A percentile compares a stretch with the other conserved stretches of the same genome.
These are phyloP conservation scores for Campoletis sonorensis DNA, from an alignment of 1,140 invertebrate species.

Conservation along the genomic window DNA sequence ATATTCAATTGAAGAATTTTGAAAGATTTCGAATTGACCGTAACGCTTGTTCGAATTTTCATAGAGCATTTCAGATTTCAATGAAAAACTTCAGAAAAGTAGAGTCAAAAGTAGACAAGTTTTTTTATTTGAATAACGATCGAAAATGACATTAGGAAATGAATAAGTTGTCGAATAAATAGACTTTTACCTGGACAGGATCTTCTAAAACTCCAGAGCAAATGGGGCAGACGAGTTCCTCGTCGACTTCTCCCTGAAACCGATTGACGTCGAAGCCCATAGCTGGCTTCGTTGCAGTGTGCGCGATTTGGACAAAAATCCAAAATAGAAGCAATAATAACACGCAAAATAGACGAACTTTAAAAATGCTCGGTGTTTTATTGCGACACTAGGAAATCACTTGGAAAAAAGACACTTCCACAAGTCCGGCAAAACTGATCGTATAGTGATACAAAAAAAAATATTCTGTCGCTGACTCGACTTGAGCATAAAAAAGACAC, in stretches of 20 bases:
- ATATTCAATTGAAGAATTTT: no score
- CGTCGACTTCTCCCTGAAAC: conserved; percentile 94
- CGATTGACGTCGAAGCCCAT: conserved; percentile 94
- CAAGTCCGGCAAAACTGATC: no score
- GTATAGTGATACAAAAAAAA: no score
- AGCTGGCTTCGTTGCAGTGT: not conserved
- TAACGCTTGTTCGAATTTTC: no score
- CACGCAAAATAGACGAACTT: not conserved
- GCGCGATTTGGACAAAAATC: not conserved
- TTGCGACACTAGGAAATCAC: no score
- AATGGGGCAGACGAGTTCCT: conserved; percentile 94
- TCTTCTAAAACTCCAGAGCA: conserved; percentile 94
- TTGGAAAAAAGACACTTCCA: no score
- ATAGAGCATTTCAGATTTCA: no score
- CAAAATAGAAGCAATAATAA: conserved; percentile 1
- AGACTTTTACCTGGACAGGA: conserved; percentile 86
- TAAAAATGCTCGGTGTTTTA: not conserved
- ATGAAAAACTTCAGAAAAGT: no score
- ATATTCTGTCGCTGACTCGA: no score
- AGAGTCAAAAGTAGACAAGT: not conserved
- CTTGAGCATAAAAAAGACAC: not conserved
- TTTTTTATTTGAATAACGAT: not conserved
- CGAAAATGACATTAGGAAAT: not conserved
- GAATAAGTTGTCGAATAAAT: not conserved
- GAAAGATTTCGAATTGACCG: no score